Percentiles rank a stretch among this genome's conserved stretches.
Evolutionary conservation across 2,797 vertebrate species (phyloP).

Genomic region (Botia kubotai): DNA sequence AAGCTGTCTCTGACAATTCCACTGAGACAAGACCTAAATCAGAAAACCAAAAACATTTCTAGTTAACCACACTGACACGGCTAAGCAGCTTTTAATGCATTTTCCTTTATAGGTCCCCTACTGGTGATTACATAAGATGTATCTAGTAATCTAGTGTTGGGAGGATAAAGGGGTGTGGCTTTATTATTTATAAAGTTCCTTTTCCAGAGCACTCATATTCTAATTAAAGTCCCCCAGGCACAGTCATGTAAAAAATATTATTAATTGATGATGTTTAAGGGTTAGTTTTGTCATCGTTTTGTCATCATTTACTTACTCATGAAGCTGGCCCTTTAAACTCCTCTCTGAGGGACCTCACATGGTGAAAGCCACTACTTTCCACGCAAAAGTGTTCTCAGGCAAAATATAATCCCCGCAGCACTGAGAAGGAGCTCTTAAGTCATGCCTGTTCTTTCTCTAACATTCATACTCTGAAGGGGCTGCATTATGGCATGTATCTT

Average conservation of each 20-base stretch:
- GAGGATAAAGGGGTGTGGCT: neutral
- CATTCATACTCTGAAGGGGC: too few species aligned
- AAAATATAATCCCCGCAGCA: conserved; percentile 1
- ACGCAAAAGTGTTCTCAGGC: conserved; percentile 18
- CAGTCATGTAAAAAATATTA: neutral
- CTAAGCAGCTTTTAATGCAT: conserved; percentile 22
- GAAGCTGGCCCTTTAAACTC: conserved; percentile 21
- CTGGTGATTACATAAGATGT: conserved; percentile 15
- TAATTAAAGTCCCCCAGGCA: neutral
- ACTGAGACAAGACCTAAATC: conserved; percentile 22
- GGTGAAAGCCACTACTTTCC: neutral
- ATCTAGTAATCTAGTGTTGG: neutral
- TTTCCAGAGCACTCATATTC: neutral
- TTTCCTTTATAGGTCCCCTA: conserved; percentile 5
- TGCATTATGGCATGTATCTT: too few species aligned
- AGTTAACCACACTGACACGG: conserved; percentile 16
- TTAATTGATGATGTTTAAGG: neutral
- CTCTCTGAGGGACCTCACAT: conserved; percentile 3
- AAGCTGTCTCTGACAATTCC: conserved; percentile 22
- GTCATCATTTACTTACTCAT: neutral
- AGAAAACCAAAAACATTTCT: neutral
- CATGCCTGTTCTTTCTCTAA: neutral
- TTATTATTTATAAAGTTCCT: too few species aligned
- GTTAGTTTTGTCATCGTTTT: too few species aligned
- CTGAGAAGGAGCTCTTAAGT: neutral